Conservation (phyloP, 2,797 vertebrate species). For the Eremophila alpestris region DNA sequence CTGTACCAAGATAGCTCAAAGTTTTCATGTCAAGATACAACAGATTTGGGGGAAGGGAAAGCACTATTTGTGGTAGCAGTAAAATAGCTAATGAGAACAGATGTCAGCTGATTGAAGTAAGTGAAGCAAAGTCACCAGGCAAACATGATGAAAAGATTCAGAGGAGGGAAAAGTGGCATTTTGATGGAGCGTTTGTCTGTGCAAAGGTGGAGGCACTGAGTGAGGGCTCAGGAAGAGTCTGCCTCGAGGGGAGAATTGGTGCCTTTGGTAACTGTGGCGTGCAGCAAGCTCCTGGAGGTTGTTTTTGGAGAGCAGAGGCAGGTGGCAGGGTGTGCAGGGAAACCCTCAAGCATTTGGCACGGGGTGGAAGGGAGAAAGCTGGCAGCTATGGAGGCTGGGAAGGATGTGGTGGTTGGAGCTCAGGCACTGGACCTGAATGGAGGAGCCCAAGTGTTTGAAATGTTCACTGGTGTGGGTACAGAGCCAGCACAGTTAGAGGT, state of each 20-base stretch:
- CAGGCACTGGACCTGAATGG: not conserved
- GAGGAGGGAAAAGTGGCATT: not conserved
- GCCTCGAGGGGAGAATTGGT: not conserved
- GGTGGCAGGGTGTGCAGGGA: not conserved
- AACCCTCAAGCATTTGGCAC: not conserved
- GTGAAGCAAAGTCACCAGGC: slow-evolving; percentile 37
- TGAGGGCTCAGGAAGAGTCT: not conserved
- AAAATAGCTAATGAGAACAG: slow-evolving; percentile 72
- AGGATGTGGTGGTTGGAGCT: not conserved
- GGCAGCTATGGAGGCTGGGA: not conserved
- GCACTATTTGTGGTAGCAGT: slow-evolving; percentile 63
- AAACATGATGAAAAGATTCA: slow-evolving; percentile 14
- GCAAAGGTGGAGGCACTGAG: not conserved
- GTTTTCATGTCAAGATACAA: slow-evolving; percentile 65
- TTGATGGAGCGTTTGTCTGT: not conserved
- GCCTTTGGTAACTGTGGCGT: not conserved
- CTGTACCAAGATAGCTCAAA: slow-evolving; percentile 62
- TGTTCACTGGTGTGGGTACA: not conserved
- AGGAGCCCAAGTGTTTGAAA: not conserved
- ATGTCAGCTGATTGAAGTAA: slow-evolving; percentile 61
- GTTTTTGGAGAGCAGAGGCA: not conserved
- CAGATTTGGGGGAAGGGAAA: slow-evolving; percentile 60
- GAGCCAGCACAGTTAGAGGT: not conserved
- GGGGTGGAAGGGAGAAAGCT: not conserved
- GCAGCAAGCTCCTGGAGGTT: not conserved